These are phyloP conservation scores for Apistogramma diplotaenia DNA, from an alignment of 2,113 vertebrate genomes.

Conservation along the genomic window DNA sequence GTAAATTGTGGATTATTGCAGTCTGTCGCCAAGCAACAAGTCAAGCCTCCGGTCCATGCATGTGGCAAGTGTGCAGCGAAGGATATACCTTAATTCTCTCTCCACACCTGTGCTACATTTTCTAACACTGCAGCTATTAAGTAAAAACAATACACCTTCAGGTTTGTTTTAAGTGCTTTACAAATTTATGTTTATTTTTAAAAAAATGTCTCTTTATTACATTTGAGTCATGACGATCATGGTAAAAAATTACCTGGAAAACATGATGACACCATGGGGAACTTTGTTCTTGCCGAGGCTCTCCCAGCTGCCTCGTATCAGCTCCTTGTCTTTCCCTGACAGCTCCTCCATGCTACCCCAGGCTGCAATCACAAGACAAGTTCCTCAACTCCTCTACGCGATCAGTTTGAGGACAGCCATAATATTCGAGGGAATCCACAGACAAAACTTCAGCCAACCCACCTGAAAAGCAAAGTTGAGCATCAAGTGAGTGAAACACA, in stretches of 20 bases:
- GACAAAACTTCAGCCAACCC: constrained; percentile 47
- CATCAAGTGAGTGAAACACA: constrained; percentile 36
- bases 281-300: constrained; percentile 86
- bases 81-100: constrained; percentile 9
- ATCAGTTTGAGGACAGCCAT: constrained; percentile 48
- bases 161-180: background rate
- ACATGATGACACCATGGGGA: constrained; percentile 88
- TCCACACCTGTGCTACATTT: constrained; percentile 25
- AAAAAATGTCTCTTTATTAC: background rate
- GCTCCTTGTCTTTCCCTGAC: constrained; percentile 82
- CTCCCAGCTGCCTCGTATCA: constrained; percentile 92
- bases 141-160: constrained; percentile 5
- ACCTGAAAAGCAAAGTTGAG: constrained; percentile 66
- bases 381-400: constrained; percentile 57
- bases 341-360: constrained; percentile 72
- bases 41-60: constrained; percentile 69
- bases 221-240: background rate
- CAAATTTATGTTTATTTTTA: background rate
- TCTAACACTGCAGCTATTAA: constrained; percentile 14
- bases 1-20: constrained; percentile 71
- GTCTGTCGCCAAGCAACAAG: constrained; percentile 82
- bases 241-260: constrained; percentile 81
- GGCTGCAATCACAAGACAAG: constrained; percentile 27
- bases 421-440: constrained; percentile 26
- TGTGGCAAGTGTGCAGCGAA: constrained; percentile 44